These are phyloP conservation scores for Notodonta ziczac DNA, from an alignment of 2,888 invertebrate genomes.

Conservation along the genomic window DNA sequence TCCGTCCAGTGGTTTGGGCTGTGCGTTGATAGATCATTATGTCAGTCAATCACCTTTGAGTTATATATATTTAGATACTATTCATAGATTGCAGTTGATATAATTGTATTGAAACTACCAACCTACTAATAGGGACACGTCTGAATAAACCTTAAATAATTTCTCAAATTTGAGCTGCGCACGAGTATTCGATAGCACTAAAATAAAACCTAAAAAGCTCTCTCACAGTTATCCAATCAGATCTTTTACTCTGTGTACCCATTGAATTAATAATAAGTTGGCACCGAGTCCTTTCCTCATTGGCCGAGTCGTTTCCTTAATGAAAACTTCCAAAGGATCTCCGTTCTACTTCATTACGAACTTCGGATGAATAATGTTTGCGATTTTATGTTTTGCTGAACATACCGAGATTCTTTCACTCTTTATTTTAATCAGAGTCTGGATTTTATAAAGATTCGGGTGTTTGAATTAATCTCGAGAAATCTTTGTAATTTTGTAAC, in stretches of 20 bases:
- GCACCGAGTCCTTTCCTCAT: conserved; percentile 41
- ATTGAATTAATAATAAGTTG: conserved; percentile 45
- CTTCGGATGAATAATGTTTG: conserved; percentile 42
- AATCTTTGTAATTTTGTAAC: too few species aligned
- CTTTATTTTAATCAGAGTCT: conserved; percentile 27
- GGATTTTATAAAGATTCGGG: not conserved
- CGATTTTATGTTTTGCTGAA: conserved; percentile 39
- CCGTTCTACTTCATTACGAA: conserved; percentile 34
- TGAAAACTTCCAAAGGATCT: conserved; percentile 43
- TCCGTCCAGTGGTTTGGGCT: too few species aligned
- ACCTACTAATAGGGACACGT: too few species aligned
- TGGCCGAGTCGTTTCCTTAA: conserved; percentile 38
- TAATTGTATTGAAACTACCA: too few species aligned
- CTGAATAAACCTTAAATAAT: too few species aligned
- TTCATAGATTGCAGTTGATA: too few species aligned
- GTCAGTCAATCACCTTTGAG: too few species aligned
- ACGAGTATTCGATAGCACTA: too few species aligned
- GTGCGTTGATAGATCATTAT: too few species aligned
- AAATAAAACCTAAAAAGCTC: not conserved
- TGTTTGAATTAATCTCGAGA: not conserved
- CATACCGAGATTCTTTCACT: conserved; percentile 26
- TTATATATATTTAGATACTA: too few species aligned
- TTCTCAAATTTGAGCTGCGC: too few species aligned
- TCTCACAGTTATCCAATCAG: not conserved
- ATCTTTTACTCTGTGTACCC: conserved; percentile 10